Percentiles rank a stretch among this genome's conserved stretches.
Conservation (phyloP, 2,113 vertebrate genomes). For the Nyctereutes procyonoides region DNA sequence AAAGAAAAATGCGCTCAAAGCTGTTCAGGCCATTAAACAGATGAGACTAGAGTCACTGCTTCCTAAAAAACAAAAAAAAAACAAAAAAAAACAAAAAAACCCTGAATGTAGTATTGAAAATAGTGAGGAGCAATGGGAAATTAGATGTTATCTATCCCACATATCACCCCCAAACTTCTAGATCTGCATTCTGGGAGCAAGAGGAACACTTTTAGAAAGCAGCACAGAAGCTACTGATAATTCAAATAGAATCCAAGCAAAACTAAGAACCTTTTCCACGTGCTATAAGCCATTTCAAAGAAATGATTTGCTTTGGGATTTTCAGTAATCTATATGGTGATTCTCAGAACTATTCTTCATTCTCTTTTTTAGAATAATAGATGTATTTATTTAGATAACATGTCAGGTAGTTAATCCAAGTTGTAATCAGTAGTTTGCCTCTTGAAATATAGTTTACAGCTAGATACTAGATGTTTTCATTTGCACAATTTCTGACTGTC, state of each 20-base stretch:
- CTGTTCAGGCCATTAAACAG: not conserved
- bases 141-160: not conserved
- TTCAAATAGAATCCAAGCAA: not conserved
- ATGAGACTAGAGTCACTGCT: not conserved
- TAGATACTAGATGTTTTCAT: slow-evolving; percentile 22
- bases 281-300: not conserved
- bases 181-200: not conserved
- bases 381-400: not conserved
- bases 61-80: slow-evolving; percentile 28
- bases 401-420: not conserved
- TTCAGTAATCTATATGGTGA: not conserved
- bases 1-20: slow-evolving; percentile 38
- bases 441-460: not conserved
- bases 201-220: not conserved
- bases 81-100: not conserved
- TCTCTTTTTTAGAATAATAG: not conserved
- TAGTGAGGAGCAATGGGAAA: not conserved
- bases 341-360: not conserved
- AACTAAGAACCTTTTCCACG: not conserved
- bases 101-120: not conserved
- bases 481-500: slow-evolving; percentile 15
- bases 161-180: not conserved
- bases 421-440: not conserved
- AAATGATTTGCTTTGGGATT: not conserved
- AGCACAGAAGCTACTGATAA: not conserved